Conservation (phyloP, 2,888 invertebrate genomes). For the Pammene fasciana region DNA sequence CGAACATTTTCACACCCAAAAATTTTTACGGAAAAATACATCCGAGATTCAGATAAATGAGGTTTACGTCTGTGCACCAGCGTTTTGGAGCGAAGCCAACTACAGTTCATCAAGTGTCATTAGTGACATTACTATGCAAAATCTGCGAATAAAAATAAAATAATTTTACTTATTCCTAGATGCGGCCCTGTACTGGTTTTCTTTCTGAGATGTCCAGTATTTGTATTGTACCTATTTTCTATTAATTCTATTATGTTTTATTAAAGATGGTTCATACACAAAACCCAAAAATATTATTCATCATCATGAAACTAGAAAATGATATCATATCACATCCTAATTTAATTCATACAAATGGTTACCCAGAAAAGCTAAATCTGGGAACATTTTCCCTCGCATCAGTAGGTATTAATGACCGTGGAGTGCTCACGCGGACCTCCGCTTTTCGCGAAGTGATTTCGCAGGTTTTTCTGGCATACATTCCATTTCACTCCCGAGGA, state of each 20-base stretch:
- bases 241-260: too few relatives aligned
- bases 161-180: too few relatives aligned
- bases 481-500: not conserved
- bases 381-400: conserved; percentile 32
- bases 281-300: not conserved
- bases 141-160: not conserved
- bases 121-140: conserved; percentile 15
- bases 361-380: conserved; percentile 15
- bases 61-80: not conserved
- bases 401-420: conserved; percentile 34
- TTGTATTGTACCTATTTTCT: too few relatives aligned
- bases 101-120: conserved; percentile 9
- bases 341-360: conserved; percentile 28
- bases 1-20: too few relatives aligned
- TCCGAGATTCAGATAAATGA: not conserved
- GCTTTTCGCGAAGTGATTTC: conserved; percentile 34
- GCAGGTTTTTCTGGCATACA: conserved; percentile 22
- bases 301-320: not conserved
- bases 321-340: not conserved
- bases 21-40: not conserved
- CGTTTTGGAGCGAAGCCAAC: conserved; percentile 7
- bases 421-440: conserved; percentile 24
- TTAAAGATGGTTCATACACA: too few relatives aligned
- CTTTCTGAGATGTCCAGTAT: too few relatives aligned
- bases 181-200: too few relatives aligned